Evolutionary conservation across 2,888 invertebrate genomes (phyloP), one percentile per base, ranked within the genome.

Genomic region (Macaria liturata): DNA sequence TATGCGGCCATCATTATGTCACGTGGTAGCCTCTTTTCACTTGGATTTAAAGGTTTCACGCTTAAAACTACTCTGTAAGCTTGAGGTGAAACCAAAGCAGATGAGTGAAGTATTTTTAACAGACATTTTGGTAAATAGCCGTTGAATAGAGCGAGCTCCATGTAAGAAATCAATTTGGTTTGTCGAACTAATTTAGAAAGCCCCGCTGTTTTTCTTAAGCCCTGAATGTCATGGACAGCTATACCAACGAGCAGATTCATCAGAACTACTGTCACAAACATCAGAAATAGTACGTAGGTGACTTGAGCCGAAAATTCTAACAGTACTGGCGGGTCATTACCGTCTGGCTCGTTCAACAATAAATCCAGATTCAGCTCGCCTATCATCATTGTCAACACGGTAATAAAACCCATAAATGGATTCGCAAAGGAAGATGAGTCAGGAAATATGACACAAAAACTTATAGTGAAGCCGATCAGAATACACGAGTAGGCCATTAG

Each of bases 331-430:
- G 95, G 95, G 86, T 95, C 95, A 72, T 95, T 95, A 4, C 95
- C 95, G 71, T 95, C 95, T n/a, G 94, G 94, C 75, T 96, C 95
- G 70, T 95, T 95, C 49, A 96, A 93, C 48, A 96, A 82, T 55
- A 96, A 91, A 76, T 96, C 96, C 62, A 97, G 92, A 78, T 96
- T 96, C 69, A 97, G 88, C 81, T 97, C 97, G 0, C 97, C 97
- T 5, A 96, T 97, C 97, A 97, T 97, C 97, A 97, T 97, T 0
- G 96, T 97, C 59, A 97, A 81, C 4, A 97, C 96, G 2, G 97
- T 96, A 59, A 97, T 96, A 62, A 97, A 94, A 6, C 96, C 96
- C 85, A 96, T 96, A 67, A 97, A 95, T 0, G 97, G 97, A 83
- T 96, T 96, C 8, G 96, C 95, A 76, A 97, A 97, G 0, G 96